These are phyloP conservation scores for Rhea americana DNA, from an alignment of 2,113 vertebrate genomes.

Conservation along the genomic window DNA sequence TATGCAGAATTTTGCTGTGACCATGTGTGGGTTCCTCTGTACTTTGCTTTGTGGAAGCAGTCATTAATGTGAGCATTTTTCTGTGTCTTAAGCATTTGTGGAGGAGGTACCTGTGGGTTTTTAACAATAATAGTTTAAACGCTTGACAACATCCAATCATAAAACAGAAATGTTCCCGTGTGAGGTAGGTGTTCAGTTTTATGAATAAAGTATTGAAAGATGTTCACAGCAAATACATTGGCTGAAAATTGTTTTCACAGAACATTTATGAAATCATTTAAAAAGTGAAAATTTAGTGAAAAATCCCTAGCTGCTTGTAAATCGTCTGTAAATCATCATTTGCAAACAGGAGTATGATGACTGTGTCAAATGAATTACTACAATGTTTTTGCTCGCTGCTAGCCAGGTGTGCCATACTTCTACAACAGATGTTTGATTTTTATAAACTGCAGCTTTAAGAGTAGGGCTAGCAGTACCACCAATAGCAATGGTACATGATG, in stretches of 20 bases:
- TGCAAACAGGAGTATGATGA: constrained; percentile 63
- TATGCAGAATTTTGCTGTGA: not conserved
- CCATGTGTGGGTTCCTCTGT: not conserved
- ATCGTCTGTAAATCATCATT: constrained; percentile 70
- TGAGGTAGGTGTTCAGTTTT: constrained; percentile 58
- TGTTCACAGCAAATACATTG: constrained; percentile 45
- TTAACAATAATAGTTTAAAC: not conserved
- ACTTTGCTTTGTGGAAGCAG: constrained; percentile 4
- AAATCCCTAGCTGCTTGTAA: constrained; percentile 67
- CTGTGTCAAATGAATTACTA: constrained; percentile 62
- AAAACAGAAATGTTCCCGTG: constrained; percentile 35
- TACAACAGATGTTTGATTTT: constrained; percentile 60
- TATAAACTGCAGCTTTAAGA: constrained; percentile 27
- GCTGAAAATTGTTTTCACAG: constrained; percentile 67
- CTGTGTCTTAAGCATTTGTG: not conserved
- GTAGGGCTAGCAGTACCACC: not conserved
- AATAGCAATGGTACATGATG: not conserved
- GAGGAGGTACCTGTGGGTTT: not conserved
- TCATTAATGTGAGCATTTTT: not conserved
- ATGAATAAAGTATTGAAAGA: constrained; percentile 61
- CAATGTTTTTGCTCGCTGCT: constrained; percentile 29
- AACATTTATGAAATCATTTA: constrained; percentile 64
- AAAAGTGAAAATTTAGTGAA: constrained; percentile 72
- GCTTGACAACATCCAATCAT: not conserved
- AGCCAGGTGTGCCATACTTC: constrained; percentile 50